These are phyloP conservation scores for Spondyliosoma cantharus DNA, from an alignment of 2,797 vertebrate species.

Conservation along the genomic window DNA sequence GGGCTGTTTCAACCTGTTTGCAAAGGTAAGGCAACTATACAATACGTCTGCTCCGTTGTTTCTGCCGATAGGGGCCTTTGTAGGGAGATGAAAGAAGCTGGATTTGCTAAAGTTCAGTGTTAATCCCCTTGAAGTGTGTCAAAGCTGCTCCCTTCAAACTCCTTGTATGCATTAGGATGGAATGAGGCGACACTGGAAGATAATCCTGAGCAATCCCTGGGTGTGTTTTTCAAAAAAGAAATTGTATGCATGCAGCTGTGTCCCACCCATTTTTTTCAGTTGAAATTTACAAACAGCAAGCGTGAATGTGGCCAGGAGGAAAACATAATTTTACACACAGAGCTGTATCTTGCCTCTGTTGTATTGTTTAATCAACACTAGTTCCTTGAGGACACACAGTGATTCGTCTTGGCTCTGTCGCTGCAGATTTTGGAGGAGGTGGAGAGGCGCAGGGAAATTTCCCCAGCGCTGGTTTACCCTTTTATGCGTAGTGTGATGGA, in stretches of 20 bases:
- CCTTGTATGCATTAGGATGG: constrained; percentile 27
- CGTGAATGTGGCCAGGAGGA: constrained; percentile 6
- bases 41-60: neutral
- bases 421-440: constrained; percentile 96
- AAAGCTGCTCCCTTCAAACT: constrained; percentile 29
- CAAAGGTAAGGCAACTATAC: constrained; percentile 89
- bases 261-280: constrained; percentile 33
- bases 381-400: neutral
- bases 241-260: constrained; percentile 7
- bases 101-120: constrained; percentile 19
- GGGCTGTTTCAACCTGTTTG: constrained; percentile 98
- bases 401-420: constrained; percentile 38
- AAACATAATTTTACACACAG: constrained; percentile 12
- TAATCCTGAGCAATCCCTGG: constrained; percentile 54
- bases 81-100: constrained; percentile 26
- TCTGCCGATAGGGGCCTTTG: constrained; percentile 14
- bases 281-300: constrained; percentile 17
- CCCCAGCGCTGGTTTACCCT: constrained; percentile 92
- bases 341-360: constrained; percentile 10
- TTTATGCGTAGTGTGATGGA: constrained; percentile 99
- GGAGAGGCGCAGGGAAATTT: constrained; percentile 94
- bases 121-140: constrained; percentile 44
- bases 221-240: constrained; percentile 48
- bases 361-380: constrained; percentile 27
- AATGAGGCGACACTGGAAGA: constrained; percentile 28